Conservation (phyloP, 2,888 invertebrate genomes). For the Meiosimyza decipiens region DNA sequence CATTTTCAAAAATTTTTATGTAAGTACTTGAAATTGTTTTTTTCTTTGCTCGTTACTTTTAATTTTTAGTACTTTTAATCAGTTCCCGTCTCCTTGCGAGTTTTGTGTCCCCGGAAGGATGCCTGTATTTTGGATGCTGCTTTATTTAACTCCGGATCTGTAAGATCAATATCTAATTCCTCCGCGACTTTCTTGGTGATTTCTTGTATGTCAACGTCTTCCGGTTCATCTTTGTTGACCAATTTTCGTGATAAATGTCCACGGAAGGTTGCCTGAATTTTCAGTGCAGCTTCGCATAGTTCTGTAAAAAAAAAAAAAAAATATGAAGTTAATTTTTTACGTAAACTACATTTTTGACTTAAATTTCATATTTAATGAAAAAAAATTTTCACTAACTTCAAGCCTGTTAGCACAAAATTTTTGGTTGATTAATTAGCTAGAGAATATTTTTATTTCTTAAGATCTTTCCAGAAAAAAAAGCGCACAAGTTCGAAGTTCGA, state of each 20-base stretch:
- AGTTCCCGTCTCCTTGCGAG: slow-evolving; percentile 75
- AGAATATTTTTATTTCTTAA: too few species aligned
- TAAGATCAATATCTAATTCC: slow-evolving; percentile 85
- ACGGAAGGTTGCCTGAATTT: slow-evolving; percentile 92
- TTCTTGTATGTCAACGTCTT: slow-evolving; percentile 67
- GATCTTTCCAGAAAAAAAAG: too few species aligned
- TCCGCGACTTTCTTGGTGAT: slow-evolving; percentile 74
- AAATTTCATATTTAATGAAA: too few species aligned
- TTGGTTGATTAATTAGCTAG: too few species aligned
- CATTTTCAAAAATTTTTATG: slow-evolving; percentile 32
- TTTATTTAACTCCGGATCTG: slow-evolving; percentile 87
- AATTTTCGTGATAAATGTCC: slow-evolving; percentile 89
- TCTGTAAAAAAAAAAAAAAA: slow-evolving; percentile 70
- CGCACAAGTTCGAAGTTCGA: too few species aligned
- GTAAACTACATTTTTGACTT: too few species aligned
- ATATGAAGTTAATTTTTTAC: not conserved
- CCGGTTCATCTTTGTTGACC: slow-evolving; percentile 68
- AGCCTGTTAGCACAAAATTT: too few species aligned
- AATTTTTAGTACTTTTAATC: slow-evolving; percentile 52
- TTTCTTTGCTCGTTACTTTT: slow-evolving; percentile 21
- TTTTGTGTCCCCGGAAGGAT: slow-evolving; percentile 90
- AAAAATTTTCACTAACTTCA: too few species aligned
- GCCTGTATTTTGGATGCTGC: slow-evolving; percentile 94
- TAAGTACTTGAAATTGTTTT: slow-evolving; percentile 7
- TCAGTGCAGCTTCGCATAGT: slow-evolving; percentile 84